phyloP scores from a whole-genome alignment of 2,113 vertebrate genomes.

The Falcunculus frontatus region DNA sequence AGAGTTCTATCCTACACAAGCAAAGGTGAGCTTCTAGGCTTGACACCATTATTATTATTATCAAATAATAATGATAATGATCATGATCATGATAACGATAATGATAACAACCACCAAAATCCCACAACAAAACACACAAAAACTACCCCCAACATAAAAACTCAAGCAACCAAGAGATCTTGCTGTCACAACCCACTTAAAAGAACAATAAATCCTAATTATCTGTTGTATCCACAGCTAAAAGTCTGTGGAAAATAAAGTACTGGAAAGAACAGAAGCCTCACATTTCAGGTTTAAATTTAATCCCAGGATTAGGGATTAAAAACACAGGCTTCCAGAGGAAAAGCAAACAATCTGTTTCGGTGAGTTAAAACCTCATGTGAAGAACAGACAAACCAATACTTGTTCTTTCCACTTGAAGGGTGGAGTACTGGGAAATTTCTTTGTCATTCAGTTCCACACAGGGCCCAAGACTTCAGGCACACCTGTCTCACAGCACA shows the following conservation, averaged over 20 bases:
- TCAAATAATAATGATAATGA: neutral
- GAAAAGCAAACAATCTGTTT: neutral
- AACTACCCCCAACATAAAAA: neutral
- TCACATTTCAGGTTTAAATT: neutral
- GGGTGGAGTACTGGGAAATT: neutral
- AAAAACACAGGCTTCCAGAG: neutral
- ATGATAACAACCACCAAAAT: neutral
- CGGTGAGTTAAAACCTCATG: neutral
- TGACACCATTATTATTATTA: no score
- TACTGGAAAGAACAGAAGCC: neutral
- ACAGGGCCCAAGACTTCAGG: neutral
- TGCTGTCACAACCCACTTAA: neutral
- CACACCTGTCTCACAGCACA: neutral
- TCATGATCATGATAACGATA: neutral
- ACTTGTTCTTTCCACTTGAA: neutral
- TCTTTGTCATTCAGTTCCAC: neutral
- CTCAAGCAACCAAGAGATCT: neutral
- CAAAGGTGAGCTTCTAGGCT: neutral
- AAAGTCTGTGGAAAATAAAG: accelerated
- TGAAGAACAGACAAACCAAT: neutral
- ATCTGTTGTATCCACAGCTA: neutral
- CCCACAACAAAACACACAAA: neutral
- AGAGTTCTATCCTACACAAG: neutral
- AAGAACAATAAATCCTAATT: neutral
- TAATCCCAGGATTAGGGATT: neutral